These are phyloP conservation scores for Drosophila ercepeae DNA, from an alignment of 1,140 invertebrate species.

Conservation along the genomic window DNA sequence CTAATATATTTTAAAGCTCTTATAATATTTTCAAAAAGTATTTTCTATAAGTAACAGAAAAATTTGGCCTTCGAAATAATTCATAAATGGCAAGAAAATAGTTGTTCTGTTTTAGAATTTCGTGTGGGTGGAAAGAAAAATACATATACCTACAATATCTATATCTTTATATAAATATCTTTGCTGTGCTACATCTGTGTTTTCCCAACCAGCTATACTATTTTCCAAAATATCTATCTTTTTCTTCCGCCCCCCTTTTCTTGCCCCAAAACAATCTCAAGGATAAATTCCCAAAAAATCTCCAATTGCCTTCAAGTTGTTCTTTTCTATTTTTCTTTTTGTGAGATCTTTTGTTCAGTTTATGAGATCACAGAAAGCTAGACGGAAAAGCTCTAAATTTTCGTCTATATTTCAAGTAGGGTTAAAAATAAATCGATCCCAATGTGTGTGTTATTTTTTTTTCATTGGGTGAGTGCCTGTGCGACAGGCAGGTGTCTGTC, in stretches of 20 bases:
- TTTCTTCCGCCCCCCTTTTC: not conserved
- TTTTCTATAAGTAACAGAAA: conserved; percentile 3
- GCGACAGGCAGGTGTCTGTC: conserved; percentile 79
- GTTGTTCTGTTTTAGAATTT: conserved; percentile 11
- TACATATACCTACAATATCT: not conserved
- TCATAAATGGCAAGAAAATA: conserved; percentile 42
- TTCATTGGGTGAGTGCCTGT: not conserved
- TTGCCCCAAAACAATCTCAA: conserved; percentile 66
- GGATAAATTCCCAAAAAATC: conserved; percentile 51
- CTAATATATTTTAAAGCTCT: too few relatives aligned
- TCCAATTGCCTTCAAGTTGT: conserved; percentile 2
- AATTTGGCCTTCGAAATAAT: conserved; percentile 48
- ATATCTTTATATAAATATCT: conserved; percentile 8
- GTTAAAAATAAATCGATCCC: conserved; percentile 70
- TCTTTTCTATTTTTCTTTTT: conserved; percentile 15
- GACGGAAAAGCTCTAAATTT: conserved; percentile 68
- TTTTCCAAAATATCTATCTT: conserved; percentile 52
- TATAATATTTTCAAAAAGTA: not conserved
- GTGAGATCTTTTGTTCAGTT: conserved; percentile 51
- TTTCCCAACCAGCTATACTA: conserved; percentile 18
- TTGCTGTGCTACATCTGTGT: not conserved
- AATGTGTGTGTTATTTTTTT: conserved; percentile 27
- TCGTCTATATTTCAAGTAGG: conserved; percentile 64
- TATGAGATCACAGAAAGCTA: conserved; percentile 73
- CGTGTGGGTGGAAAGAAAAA: conserved; percentile 22